Evolutionary conservation across 2,113 vertebrate genomes (phyloP).

Genomic region (Engystomops pustulosus): DNA sequence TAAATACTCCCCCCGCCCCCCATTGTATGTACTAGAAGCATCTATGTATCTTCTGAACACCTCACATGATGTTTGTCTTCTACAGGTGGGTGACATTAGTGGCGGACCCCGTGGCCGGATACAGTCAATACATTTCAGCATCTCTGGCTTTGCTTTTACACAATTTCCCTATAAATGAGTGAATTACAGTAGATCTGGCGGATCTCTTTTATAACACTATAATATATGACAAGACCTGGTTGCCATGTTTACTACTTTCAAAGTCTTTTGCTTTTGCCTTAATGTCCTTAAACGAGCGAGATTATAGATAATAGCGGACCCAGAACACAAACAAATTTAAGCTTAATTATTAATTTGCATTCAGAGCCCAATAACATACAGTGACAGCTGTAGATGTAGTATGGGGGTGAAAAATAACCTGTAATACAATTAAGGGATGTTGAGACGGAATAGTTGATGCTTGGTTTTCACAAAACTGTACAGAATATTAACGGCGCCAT

Average conservation of each 20-base stretch:
- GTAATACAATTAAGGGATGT: conserved; percentile 6
- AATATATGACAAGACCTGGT: not conserved
- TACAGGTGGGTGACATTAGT: not conserved
- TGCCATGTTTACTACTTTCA: not conserved
- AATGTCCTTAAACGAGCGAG: not conserved
- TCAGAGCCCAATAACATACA: conserved; percentile 9
- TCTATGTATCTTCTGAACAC: too few species aligned
- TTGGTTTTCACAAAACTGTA: conserved; percentile 11
- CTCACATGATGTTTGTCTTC: too few species aligned
- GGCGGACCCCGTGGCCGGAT: not conserved
- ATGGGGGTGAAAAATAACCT: not conserved
- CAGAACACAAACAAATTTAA: conserved; percentile 32
- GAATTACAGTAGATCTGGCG: not conserved
- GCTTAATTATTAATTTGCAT: conserved; percentile 39
- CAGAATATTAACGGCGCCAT: conserved; percentile 7
- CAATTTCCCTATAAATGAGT: not conserved
- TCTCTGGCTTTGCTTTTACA: not conserved
- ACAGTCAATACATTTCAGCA: not conserved
- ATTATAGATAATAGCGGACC: not conserved
- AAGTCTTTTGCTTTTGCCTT: not conserved
- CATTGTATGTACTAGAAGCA: too few species aligned
- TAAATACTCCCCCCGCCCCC: too few species aligned
- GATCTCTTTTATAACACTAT: not conserved
- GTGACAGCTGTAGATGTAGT: conserved; percentile 23
- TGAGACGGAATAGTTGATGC: not conserved